phyloP scores from a whole-genome alignment of 2,797 vertebrate genomes.

The Protonibea diacanthus region DNA sequence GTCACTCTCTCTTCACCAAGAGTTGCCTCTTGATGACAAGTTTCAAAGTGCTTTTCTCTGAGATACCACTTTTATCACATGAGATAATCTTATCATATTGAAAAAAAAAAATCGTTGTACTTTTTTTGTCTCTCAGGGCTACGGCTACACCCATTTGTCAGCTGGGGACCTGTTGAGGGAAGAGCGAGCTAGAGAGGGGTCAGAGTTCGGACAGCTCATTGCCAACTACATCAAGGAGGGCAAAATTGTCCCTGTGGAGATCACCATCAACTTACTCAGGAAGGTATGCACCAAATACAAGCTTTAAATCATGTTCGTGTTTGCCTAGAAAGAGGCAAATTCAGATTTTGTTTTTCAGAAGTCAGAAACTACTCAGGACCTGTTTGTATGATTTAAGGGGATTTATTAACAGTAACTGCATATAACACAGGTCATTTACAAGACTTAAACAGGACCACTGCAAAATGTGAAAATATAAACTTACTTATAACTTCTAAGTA shows the following conservation, averaged over 20 bases:
- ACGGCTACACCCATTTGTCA: constrained; percentile 94
- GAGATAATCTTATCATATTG: neutral
- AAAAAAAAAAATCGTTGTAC: neutral
- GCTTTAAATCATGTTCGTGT: constrained; percentile 2
- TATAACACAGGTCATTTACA: too few species aligned
- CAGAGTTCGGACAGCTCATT: constrained; percentile 93
- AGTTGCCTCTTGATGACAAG: neutral
- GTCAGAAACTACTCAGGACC: neutral
- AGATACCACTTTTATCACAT: neutral
- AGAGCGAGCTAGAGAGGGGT: constrained; percentile 91
- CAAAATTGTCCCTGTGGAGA: constrained; percentile 96
- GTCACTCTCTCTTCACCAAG: neutral
- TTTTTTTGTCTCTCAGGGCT: constrained; percentile 83
- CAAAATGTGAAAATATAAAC: neutral
- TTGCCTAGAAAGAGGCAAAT: neutral
- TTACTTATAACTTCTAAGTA: neutral
- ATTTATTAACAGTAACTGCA: too few species aligned
- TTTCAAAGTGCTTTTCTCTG: neutral
- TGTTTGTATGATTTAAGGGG: neutral
- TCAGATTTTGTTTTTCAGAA: neutral
- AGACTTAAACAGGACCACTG: neutral
- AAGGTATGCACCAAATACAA: constrained; percentile 85
- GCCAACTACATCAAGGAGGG: constrained; percentile 95
- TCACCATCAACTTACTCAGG: constrained; percentile 94
- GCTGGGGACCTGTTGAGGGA: constrained; percentile 96